Base-by-base conservation (phyloP, 2,888 invertebrate genomes). In the Drosophila parthenogenetica region DNA sequence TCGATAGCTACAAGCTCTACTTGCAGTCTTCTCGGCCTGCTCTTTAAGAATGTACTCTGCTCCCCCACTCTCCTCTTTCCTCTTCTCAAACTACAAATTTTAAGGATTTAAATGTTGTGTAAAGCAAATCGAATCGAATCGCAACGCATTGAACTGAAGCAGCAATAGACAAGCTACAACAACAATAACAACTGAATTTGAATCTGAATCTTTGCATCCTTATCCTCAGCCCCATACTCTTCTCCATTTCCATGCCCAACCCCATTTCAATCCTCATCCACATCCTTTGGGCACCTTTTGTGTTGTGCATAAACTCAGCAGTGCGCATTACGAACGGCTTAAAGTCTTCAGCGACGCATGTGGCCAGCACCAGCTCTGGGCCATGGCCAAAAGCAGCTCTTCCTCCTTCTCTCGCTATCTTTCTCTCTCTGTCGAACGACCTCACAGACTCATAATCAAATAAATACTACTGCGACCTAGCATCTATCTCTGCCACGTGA, bases 241-340 rank as follows among this genome's bases (percentile, higher is more conserved):
- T 5, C 17, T 22, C 17, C 25, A 57, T 43, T n/a, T 46, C 3
- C 65, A 42, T 42, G 43, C 29, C 2, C 65, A 69, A 50, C 46
- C 51, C 1, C 59, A 69, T 62, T 40, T 17, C 22, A 50, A 58
- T 63, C 46, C 49, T 11, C 65, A 73, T 69, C 42, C 62, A 29
- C 73, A 79, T 79, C 82, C 79, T 79, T 79, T 81, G 79, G 76
- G 69, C 79, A 87, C 77, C 87, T 81, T 82, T 84, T 84, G 77
- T 81, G 81, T 90, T 89, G 85, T 89, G 89, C 87, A 89, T 90
- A 89, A 79, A 78, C 81, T 79, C 79, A 77, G 76, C 89, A 84
- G 90, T 89, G 90, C 88, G 89, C 87, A 91, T 91, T 91, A 90
- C 85, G 90, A 90, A 89, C 90, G 88, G 91, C 92, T 91, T 92